Conservation (phyloP, 2,113 vertebrate genomes). For the Nothocercus nigrocapillus region DNA sequence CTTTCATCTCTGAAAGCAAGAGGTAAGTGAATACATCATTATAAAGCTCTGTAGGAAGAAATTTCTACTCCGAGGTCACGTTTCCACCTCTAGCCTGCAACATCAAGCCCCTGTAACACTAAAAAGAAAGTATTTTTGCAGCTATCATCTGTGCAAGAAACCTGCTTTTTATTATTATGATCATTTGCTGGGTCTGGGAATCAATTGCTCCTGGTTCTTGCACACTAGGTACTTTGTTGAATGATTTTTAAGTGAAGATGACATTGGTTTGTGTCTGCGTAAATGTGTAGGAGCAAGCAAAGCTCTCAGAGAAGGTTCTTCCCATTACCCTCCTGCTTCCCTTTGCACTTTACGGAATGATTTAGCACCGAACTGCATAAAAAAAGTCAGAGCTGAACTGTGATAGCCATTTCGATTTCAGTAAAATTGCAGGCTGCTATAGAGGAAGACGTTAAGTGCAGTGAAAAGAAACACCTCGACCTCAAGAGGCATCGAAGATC, state of each 20-base stretch:
- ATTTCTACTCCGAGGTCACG: neutral
- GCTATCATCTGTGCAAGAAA: neutral
- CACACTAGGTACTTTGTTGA: neutral
- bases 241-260: neutral
- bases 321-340: neutral
- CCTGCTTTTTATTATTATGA: neutral
- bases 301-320: slow-evolving; percentile 21
- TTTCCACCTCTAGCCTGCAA: neutral
- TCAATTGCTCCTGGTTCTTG: neutral
- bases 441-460: slow-evolving; percentile 28
- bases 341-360: neutral
- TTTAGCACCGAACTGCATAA: neutral
- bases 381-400: neutral
- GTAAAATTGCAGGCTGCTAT: neutral
- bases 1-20: neutral
- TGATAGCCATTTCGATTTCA: neutral
- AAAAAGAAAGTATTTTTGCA: neutral
- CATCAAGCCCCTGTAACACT: neutral
- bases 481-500: slow-evolving; percentile 24
- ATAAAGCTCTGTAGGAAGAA: rapidly evolving
- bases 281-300: neutral
- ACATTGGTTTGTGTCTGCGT: neutral
- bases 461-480: neutral
- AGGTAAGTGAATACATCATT: neutral
- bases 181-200: neutral